These are phyloP conservation scores for Drosophila serrata DNA, from an alignment of 1,140 invertebrate genomes.

Conservation along the genomic window DNA sequence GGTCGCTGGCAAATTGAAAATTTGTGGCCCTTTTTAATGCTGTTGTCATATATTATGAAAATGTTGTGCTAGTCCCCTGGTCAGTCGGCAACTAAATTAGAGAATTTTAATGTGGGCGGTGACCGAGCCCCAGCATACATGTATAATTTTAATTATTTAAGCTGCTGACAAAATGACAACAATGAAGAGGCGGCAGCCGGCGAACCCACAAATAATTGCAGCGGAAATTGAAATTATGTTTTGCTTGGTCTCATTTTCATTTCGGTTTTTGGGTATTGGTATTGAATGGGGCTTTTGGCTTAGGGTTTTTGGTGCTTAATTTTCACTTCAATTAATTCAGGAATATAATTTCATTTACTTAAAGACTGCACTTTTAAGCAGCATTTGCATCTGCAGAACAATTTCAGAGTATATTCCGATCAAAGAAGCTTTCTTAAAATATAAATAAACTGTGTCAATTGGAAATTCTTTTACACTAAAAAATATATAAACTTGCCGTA, in stretches of 20 bases:
- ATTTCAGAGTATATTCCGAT: too few relatives aligned
- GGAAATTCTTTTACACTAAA: too few relatives aligned
- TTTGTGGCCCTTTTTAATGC: constrained; percentile 45
- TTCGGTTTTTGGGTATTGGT: constrained; percentile 22
- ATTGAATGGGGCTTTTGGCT: background rate
- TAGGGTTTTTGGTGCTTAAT: constrained; percentile 3
- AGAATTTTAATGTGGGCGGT: constrained; percentile 51
- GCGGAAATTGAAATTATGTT: constrained; percentile 80
- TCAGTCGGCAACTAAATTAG: constrained; percentile 31
- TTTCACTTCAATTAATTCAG: background rate
- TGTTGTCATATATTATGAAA: constrained; percentile 50
- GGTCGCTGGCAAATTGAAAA: constrained; percentile 43
- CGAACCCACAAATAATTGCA: constrained; percentile 64
- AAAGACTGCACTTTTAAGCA: background rate
- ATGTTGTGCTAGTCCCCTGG: constrained; percentile 19
- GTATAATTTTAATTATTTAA: constrained; percentile 75
- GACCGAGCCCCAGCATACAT: constrained; percentile 15
- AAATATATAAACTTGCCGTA: constrained; percentile 6
- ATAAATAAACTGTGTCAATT: background rate
- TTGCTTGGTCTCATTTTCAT: constrained; percentile 64
- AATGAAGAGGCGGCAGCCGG: constrained; percentile 20
- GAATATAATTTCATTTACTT: background rate
- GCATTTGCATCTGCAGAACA: background rate
- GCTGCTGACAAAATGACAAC: constrained; percentile 40
- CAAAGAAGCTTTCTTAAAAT: background rate